phyloP scores from a whole-genome alignment of 2,113 vertebrate genomes.

The Cyanoramphus novaezelandiae region DNA sequence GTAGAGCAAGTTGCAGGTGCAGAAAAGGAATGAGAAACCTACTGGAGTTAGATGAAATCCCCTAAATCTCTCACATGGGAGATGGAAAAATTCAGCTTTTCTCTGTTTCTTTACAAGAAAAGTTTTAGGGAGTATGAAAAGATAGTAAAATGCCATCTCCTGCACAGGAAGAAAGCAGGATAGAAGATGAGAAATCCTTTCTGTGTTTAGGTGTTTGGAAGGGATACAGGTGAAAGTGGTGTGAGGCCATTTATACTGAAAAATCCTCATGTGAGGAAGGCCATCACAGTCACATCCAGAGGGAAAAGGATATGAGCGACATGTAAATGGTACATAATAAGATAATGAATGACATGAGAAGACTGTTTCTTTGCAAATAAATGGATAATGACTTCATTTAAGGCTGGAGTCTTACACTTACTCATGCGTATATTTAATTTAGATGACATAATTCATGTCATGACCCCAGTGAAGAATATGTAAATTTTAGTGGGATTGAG shows the following conservation, averaged over 20 bases:
- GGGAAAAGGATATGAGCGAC: not conserved
- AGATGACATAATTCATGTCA: not conserved
- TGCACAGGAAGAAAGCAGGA: not conserved
- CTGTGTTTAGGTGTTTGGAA: not conserved
- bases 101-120: not conserved
- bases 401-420: not conserved
- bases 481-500: not conserved
- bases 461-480: not conserved
- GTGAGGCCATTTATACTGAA: not conserved
- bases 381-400: not conserved
- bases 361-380: not conserved
- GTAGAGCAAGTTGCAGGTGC: not conserved
- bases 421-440: not conserved
- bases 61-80: not conserved
- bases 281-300: not conserved
- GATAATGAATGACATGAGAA: not conserved
- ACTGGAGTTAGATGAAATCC: not conserved
- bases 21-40: not conserved
- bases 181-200: not conserved
- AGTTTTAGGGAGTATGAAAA: not conserved
- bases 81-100: not conserved
- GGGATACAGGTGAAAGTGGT: not conserved
- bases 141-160: not conserved
- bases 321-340: not conserved
- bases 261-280: not conserved